Base-by-base conservation (phyloP, 2,888 invertebrate species). In the Biston stratarius region DNA sequence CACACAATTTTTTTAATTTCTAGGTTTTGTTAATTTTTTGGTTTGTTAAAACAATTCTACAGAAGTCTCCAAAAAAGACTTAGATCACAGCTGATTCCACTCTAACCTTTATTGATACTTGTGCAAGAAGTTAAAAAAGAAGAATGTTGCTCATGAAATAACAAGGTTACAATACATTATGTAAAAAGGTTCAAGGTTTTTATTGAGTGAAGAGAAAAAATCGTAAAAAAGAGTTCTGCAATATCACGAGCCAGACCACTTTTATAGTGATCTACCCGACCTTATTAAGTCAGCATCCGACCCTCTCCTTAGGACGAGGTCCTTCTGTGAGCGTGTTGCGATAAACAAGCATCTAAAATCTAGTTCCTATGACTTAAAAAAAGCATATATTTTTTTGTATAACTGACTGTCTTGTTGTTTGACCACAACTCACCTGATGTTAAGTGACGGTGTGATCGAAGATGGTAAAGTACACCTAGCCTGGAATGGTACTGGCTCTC, bases 241-340 rank as follows among this genome's bases (percentile, higher is more conserved):
- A 87, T 89, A 88, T 86, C 81, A 77, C 79, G 83, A 77, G 75
- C 74, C 74, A 79, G 75, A 82, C 83, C 85, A 84, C 82, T 84
- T 85, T 83, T 83, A 82, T 85, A 83, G 85, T 85, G 85, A 89
- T 86, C 85, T 83, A 82, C 82, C 82, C 82, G 73, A 78, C 80
- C 85, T 88, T 88, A 90, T 90, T 89, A 90, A 88, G 88, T 86
- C 87, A 81, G 84, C 80, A 76, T 79, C 79, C 83, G 83, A 84
- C 88, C 87, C 83, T 86, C 82, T 83, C 71, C 44, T 59, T 51
- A 42, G 42, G 62, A 24, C 44, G 48, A 33, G 62, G 61, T 36
- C 51, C 9, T 44, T 57, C 12, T 57, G 45, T 12, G 11, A 24
- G 38, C 53, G 53, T 42, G 15, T 34, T 5, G 12, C 52, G 53